Base-by-base conservation (phyloP, 2,113 vertebrate species). In the Tetraodon nigroviridis region DNA sequence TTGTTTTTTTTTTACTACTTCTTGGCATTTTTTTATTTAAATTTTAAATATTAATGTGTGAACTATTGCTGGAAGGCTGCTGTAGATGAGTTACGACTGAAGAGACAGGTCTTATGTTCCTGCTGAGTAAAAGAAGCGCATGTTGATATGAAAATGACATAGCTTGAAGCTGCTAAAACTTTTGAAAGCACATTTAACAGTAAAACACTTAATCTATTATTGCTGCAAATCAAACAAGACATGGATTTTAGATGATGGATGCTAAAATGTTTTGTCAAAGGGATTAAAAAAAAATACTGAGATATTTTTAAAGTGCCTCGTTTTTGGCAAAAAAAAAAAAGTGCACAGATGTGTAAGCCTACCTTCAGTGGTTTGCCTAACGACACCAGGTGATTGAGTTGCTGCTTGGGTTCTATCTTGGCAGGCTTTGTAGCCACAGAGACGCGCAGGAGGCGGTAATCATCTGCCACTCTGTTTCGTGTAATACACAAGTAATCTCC, bases 401-500 rank as follows among this genome's bases (percentile, higher is more conserved):
- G 85, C 0, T 89, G 91, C 24, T 92, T 93, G 59, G 79, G 86
- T 48, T 93, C 88, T 22, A 98, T 98, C 82, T 89, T 93, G 45
- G 95, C 94, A 0, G 94, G 89, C 63, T 88, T 91, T 76, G 92
- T 93, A 57, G 91, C 89, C 61, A 97, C 94, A 0, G 89, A 87
- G 13, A 97, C 94, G 64, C 85, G 90, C 6, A 98, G 88, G 11
- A 90, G 84, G 19, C 92, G 88, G 0, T 90, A 94, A 81, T 97
- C 95, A 44, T 98, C 93, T 0, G 93, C 92, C 0, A 93, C 87
- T 73, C 91, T 92, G 76, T 98, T 97, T 21, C 95, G 89, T 22
- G 95, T 92, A 11, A 98, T 89, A 15, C 96, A 99, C 20, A 98
- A 74, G 79, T 98, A 99, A 47, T 97, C 93, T 4, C 96, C 96